Evolutionary conservation across 2,797 vertebrate genomes (phyloP).

Genomic region (Acipenser transmontanus): DNA sequence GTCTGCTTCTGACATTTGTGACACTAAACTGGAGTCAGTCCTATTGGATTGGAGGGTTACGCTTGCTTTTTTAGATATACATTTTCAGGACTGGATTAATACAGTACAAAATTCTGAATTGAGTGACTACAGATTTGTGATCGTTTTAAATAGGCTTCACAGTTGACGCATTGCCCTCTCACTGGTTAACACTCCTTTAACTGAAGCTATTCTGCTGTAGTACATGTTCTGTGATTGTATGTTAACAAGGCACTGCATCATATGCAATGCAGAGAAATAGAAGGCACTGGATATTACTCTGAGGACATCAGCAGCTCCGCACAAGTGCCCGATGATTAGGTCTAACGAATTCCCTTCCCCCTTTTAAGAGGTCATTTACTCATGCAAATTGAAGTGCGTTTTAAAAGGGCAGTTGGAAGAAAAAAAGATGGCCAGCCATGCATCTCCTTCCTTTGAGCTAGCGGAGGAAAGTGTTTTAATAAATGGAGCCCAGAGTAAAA

Average conservation of each 20-base stretch:
- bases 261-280: not conserved
- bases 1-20: too few species aligned
- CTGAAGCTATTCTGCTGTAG: too few species aligned
- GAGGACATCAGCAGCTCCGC: not conserved
- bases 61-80: too few species aligned
- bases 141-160: too few species aligned
- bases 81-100: too few species aligned
- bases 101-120: too few species aligned
- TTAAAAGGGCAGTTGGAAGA: not conserved
- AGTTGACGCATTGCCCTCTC: too few species aligned
- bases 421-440: not conserved
- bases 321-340: not conserved
- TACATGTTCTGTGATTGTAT: not conserved
- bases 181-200: too few species aligned
- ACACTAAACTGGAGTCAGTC: too few species aligned
- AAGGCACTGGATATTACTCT: not conserved
- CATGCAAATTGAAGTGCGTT: not conserved
- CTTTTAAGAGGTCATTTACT: constrained; percentile 5
- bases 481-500: not conserved
- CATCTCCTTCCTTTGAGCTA: not conserved
- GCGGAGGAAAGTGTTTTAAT: not conserved
- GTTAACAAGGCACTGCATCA: not conserved
- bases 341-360: not conserved
- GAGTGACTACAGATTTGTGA: too few species aligned
- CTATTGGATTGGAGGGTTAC: too few species aligned